Percentiles rank a stretch among this genome's conserved stretches.
These are phyloP conservation scores for Liolophura sinensis DNA, from an alignment of 1,140 invertebrate genomes.

Conservation along the genomic window DNA sequence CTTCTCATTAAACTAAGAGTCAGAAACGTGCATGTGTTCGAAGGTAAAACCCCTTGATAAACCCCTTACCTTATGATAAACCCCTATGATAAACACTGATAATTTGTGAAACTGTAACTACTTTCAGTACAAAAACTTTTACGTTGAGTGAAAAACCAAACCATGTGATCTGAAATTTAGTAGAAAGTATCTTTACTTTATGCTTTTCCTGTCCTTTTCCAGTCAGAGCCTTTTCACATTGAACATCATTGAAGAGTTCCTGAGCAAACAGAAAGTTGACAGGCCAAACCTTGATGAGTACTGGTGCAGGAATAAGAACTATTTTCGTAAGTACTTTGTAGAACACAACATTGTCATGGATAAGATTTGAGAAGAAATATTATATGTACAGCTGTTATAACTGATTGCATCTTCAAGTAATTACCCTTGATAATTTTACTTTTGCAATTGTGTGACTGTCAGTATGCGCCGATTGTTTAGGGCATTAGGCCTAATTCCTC, in stretches of 20 bases:
- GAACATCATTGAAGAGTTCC: conserved; percentile 95
- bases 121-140: neutral
- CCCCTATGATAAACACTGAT: neutral
- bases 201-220: conserved; percentile 25
- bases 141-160: too few relatives aligned
- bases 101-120: neutral
- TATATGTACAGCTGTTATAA: conserved; percentile 7
- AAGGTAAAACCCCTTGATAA: too few relatives aligned
- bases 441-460: too few relatives aligned
- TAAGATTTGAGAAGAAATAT: neutral
- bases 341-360: too few relatives aligned
- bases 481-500: too few relatives aligned
- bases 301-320: conserved; percentile 87
- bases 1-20: too few relatives aligned
- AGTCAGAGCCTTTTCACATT: conserved; percentile 95
- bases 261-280: conserved; percentile 79
- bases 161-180: neutral
- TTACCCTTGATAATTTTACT: too few relatives aligned
- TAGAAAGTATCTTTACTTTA: neutral
- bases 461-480: too few relatives aligned
- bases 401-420: too few relatives aligned
- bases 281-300: conserved; percentile 64
- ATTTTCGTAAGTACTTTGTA: conserved; percentile 77
- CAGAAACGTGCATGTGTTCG: too few relatives aligned
- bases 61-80: too few relatives aligned